phyloP scores from a whole-genome alignment of 2,888 invertebrate species.

The Leptinotarsa tumamoca region DNA sequence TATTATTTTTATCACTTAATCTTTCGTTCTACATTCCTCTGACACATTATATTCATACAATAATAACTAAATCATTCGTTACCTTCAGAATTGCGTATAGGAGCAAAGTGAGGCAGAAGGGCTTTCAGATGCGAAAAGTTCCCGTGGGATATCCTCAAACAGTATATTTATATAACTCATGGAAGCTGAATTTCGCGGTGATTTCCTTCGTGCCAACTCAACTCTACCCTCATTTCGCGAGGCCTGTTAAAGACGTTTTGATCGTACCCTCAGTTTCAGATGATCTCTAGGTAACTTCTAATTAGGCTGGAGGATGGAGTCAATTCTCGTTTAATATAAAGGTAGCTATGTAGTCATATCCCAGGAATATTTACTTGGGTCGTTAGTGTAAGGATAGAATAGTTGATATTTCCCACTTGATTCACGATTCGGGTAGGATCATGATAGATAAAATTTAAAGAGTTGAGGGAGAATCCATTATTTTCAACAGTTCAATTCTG shows the following conservation, averaged over 20 bases:
- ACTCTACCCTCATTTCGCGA: slow-evolving; percentile 4
- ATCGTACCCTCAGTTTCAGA: slow-evolving; percentile 7
- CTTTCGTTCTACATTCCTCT: too few relatives aligned
- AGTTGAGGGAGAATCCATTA: too few relatives aligned
- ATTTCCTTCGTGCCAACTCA: slow-evolving; percentile 6
- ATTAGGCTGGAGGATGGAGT: slow-evolving; percentile 4
- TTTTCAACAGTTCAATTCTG: too few relatives aligned
- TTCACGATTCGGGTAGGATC: background rate
- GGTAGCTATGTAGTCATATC: background rate
- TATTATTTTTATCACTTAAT: too few relatives aligned
- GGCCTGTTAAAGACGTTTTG: slow-evolving; percentile 17
- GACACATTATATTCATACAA: background rate
- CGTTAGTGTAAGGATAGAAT: background rate
- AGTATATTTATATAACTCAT: slow-evolving; percentile 7
- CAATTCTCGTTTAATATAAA: background rate
- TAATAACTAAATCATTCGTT: background rate
- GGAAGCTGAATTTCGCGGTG: background rate
- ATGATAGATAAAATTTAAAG: too few relatives aligned
- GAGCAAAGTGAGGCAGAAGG: background rate
- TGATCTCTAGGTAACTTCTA: slow-evolving; percentile 14
- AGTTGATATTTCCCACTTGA: background rate
- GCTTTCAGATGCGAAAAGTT: background rate
- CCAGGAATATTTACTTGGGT: background rate
- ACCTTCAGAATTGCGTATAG: background rate
- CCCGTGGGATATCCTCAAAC: background rate